A percentile compares a stretch with the other conserved stretches of the same genome.
Conservation (phyloP, 2,888 invertebrate genomes). For the Hyposoter didymator region DNA sequence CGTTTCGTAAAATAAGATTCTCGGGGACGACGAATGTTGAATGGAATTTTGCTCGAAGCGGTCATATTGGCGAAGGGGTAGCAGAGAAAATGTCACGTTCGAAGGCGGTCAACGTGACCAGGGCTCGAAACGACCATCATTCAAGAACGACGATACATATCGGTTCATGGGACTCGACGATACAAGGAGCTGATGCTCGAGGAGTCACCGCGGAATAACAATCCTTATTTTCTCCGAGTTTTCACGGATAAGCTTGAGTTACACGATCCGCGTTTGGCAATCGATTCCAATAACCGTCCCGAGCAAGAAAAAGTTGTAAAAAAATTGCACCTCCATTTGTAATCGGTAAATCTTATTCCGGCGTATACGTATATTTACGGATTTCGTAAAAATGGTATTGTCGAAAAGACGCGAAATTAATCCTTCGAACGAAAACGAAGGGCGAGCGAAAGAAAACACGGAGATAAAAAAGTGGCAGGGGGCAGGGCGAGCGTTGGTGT, state of each 20-base stretch:
- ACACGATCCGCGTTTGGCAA: slow-evolving; percentile 9
- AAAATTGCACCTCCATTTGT: slow-evolving; percentile 37
- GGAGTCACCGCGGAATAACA: slow-evolving; percentile 58
- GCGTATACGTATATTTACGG: slow-evolving; percentile 2
- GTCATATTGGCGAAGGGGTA: background rate
- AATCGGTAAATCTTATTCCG: slow-evolving; percentile 41
- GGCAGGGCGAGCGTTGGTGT: slow-evolving; percentile 32
- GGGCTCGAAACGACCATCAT: slow-evolving; percentile 56
- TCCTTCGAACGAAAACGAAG: slow-evolving; percentile 49
- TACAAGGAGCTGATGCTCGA: slow-evolving; percentile 47
- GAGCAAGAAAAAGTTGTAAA: background rate
- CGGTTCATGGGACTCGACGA: slow-evolving; percentile 55
- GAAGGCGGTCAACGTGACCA: slow-evolving; percentile 63
- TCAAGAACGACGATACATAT: slow-evolving; percentile 55
- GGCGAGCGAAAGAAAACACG: slow-evolving; percentile 19
- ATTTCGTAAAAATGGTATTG: slow-evolving; percentile 38
- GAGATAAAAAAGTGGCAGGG: slow-evolving; percentile 23
- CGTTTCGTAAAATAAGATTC: background rate
- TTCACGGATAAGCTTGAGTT: slow-evolving; percentile 35
- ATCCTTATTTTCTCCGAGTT: slow-evolving; percentile 45
- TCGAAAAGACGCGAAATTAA: slow-evolving; percentile 59
- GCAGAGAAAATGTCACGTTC: slow-evolving; percentile 62
- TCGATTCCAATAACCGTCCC: slow-evolving; percentile 37
- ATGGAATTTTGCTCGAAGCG: slow-evolving; percentile 32
- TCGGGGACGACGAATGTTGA: slow-evolving; percentile 6